Evolutionary conservation across 2,888 invertebrate genomes (phyloP).

Genomic region (Zele albiditarsus): DNA sequence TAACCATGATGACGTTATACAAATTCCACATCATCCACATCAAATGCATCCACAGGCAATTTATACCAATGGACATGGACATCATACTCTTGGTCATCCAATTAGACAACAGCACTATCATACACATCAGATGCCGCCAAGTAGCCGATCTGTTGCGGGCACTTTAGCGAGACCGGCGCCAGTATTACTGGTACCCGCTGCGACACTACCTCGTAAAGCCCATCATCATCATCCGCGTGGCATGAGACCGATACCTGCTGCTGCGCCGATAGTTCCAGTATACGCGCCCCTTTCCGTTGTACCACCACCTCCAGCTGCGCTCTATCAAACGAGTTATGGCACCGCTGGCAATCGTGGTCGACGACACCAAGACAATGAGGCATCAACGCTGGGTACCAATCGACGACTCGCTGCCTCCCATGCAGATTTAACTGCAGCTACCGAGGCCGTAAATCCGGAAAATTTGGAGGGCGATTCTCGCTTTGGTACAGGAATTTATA

Average conservation of each 20-base stretch:
- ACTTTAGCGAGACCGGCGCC: conserved; percentile 67
- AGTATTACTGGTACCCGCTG: conserved; percentile 76
- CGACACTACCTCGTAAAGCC: conserved; percentile 71
- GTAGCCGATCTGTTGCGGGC: conserved; percentile 67
- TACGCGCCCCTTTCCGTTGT: conserved; percentile 74
- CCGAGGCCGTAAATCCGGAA: conserved; percentile 35
- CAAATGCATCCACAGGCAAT: conserved; percentile 56
- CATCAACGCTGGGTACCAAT: conserved; percentile 61
- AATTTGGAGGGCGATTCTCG: conserved; percentile 74
- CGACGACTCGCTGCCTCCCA: conserved; percentile 67
- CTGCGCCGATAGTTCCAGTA: conserved; percentile 74
- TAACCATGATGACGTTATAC: conserved; percentile 63
- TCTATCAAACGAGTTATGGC: conserved; percentile 75
- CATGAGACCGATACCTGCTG: conserved; percentile 69
- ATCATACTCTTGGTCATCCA: conserved; percentile 69
- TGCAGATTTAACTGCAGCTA: conserved; percentile 64
- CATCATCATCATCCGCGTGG: conserved; percentile 68
- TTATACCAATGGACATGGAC: conserved; percentile 69
- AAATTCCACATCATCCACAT: conserved; percentile 62
- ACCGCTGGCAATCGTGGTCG: conserved; percentile 74
- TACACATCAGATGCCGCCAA: conserved; percentile 62
- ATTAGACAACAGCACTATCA: conserved; percentile 66
- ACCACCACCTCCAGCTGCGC: conserved; percentile 78
- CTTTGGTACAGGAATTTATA: conserved; percentile 88
- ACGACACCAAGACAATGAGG: conserved; percentile 57